phyloP scores from a whole-genome alignment of 2,888 invertebrate genomes.

The Dryococelus australis region DNA sequence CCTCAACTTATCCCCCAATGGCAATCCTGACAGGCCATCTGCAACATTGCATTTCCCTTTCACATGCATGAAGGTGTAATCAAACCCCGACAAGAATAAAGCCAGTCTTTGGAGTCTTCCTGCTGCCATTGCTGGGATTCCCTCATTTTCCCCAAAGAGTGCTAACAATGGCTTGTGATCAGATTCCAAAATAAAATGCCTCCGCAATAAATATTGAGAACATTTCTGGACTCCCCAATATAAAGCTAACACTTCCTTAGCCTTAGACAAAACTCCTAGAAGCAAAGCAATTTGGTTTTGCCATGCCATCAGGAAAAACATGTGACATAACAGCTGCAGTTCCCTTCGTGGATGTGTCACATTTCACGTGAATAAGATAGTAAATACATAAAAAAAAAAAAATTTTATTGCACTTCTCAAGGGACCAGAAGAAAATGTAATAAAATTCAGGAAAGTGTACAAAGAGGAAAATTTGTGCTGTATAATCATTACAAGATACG shows the following conservation, averaged over 20 bases:
- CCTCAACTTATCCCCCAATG: neutral
- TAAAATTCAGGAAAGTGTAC: too few relatives aligned
- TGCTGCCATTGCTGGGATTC: neutral
- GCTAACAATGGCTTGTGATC: neutral
- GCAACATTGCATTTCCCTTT: neutral
- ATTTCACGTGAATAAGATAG: too few relatives aligned
- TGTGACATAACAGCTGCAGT: slow-evolving; percentile 36
- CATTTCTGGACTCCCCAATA: too few relatives aligned
- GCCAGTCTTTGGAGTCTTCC: neutral
- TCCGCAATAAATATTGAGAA: neutral
- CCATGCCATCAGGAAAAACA: slow-evolving; percentile 32
- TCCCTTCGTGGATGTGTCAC: slow-evolving; percentile 27
- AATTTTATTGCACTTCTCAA: too few relatives aligned
- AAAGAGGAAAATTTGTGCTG: too few relatives aligned
- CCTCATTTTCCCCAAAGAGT: neutral
- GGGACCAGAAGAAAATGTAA: too few relatives aligned
- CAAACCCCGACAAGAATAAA: neutral
- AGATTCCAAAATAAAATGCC: neutral
- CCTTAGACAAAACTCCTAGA: neutral
- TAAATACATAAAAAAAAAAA: too few relatives aligned
- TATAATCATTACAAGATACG: too few relatives aligned
- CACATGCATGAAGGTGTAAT: neutral
- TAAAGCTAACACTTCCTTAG: slow-evolving; percentile 23
- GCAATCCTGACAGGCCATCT: neutral
- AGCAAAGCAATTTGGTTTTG: slow-evolving; percentile 37